phyloP scores from a whole-genome alignment of 1,140 invertebrate genomes.

The Heliconius himera region DNA sequence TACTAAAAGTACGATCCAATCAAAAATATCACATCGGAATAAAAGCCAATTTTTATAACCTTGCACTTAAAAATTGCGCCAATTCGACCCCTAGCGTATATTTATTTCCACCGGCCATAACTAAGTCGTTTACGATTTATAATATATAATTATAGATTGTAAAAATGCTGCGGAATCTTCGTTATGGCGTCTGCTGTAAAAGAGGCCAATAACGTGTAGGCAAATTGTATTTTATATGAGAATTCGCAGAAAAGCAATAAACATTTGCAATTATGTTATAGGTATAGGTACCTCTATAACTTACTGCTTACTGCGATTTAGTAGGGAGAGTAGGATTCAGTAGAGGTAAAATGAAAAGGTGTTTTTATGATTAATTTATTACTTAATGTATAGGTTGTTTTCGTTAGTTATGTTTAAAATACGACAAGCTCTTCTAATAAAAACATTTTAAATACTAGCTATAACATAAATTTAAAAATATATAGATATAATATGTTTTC shows the following conservation, averaged over 20 bases:
- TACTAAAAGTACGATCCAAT: not conserved
- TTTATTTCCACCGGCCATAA: slow-evolving; percentile 24
- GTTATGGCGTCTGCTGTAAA: slow-evolving; percentile 69
- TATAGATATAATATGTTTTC: too few species aligned
- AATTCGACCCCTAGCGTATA: slow-evolving; percentile 16
- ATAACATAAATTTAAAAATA: too few species aligned
- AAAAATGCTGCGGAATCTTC: slow-evolving; percentile 74
- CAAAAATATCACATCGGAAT: slow-evolving; percentile 6
- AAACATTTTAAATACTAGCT: not conserved
- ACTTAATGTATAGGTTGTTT: not conserved
- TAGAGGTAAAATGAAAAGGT: not conserved
- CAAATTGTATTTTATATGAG: slow-evolving; percentile 64
- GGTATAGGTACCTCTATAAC: slow-evolving; percentile 6
- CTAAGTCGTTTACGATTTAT: slow-evolving; percentile 66
- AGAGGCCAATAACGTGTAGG: slow-evolving; percentile 59
- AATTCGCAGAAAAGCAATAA: slow-evolving; percentile 66
- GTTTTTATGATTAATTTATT: slow-evolving; percentile 4
- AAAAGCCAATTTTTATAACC: not conserved
- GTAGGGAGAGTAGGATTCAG: not conserved
- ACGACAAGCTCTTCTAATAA: not conserved
- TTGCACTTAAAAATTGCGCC: slow-evolving; percentile 15
- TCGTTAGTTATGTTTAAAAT: not conserved
- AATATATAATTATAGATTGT: slow-evolving; percentile 80
- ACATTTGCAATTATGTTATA: slow-evolving; percentile 62
- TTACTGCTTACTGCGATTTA: not conserved